Conservation (phyloP, 2,113 vertebrate genomes). For the Eretmochelys imbricata region DNA sequence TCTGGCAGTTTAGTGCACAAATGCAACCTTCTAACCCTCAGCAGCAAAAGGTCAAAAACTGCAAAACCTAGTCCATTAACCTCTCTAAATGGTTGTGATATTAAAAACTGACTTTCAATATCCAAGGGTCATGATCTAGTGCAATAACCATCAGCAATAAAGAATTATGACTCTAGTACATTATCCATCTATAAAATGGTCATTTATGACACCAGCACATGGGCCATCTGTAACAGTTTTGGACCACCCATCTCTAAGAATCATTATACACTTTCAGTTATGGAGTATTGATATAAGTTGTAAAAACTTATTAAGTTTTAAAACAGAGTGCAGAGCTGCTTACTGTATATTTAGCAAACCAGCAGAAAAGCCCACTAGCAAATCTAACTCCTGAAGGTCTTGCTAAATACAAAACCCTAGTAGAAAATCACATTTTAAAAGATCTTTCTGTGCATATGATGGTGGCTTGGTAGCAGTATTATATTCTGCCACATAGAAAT, state of each 20-base stretch:
- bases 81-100: slow-evolving; percentile 85
- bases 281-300: slow-evolving; percentile 53
- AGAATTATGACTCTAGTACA: slow-evolving; percentile 83
- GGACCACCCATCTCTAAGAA: slow-evolving; percentile 70
- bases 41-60: slow-evolving; percentile 82
- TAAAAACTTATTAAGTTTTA: slow-evolving; percentile 66
- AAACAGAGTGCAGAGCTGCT: slow-evolving; percentile 35
- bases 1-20: slow-evolving; percentile 74
- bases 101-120: slow-evolving; percentile 87
- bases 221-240: slow-evolving; percentile 66
- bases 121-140: slow-evolving; percentile 82
- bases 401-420: neutral
- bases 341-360: slow-evolving; percentile 43
- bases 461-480: neutral
- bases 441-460: neutral
- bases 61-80: slow-evolving; percentile 86
- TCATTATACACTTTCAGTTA: slow-evolving; percentile 69
- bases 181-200: slow-evolving; percentile 85
- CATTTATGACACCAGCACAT: slow-evolving; percentile 78
- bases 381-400: neutral
- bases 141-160: slow-evolving; percentile 86
- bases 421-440: slow-evolving; percentile 2
- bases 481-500: neutral
- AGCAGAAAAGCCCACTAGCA: neutral
- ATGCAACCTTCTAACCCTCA: slow-evolving; percentile 78